These are phyloP conservation scores for Grammomys dolichurus DNA, from an alignment of 2,113 vertebrate species.

Conservation along the genomic window DNA sequence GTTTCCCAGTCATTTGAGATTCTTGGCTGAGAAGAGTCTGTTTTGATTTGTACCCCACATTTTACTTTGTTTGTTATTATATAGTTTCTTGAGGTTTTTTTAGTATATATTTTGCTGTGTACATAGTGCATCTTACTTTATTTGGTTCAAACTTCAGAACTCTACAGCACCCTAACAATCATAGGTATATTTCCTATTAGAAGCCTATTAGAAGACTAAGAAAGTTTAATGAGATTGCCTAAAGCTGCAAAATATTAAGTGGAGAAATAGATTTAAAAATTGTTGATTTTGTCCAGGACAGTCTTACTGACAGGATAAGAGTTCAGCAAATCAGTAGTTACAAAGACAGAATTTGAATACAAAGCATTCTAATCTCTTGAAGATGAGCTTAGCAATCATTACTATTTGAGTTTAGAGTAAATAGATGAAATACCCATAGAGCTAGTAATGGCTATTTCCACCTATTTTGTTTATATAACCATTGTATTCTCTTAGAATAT, in stretches of 20 bases:
- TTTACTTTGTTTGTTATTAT: not conserved
- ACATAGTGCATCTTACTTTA: too few relatives aligned
- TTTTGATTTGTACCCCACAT: not conserved
- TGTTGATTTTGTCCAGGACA: not conserved
- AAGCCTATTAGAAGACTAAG: not conserved
- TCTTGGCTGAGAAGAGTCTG: not conserved
- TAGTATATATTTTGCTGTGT: too few relatives aligned
- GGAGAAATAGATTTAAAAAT: not conserved
- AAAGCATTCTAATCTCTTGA: not conserved
- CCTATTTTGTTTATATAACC: not conserved
- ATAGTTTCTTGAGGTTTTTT: too few relatives aligned
- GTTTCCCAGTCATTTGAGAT: not conserved
- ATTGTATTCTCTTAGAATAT: not conserved
- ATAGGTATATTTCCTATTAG: not conserved
- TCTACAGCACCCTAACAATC: not conserved
- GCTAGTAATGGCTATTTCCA: not conserved
- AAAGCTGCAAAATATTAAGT: not conserved
- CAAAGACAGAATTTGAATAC: not conserved
- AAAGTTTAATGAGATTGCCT: not conserved
- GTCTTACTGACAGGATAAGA: not conserved
- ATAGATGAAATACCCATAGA: not conserved
- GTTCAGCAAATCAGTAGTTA: not conserved
- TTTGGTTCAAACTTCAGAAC: not conserved
- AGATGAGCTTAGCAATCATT: not conserved
- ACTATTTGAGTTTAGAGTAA: not conserved